Evolutionary conservation across 2,797 vertebrate species (phyloP), one percentile per base, ranked within the genome.

Genomic region (Chiroxiphia lanceolata): DNA sequence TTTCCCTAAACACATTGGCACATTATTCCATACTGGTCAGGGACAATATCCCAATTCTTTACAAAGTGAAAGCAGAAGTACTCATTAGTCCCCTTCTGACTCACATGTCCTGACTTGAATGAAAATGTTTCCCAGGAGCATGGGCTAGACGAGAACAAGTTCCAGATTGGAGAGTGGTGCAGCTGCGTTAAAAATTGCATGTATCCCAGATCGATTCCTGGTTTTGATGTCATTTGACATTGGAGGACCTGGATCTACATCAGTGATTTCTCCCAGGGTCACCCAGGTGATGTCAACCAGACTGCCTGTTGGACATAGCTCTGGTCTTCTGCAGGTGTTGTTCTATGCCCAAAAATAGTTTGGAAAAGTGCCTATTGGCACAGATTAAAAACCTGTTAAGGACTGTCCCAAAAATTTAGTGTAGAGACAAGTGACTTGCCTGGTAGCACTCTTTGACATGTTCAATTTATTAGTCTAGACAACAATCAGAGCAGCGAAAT

Each of bases 221-320:
- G 4, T 16, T 65, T 42, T 69, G 42, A 50, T 29, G 45, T 2
- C 3, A 2, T 3, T 9, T 38, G 42, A 64, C 1, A 1, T 27
- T 11, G 33, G 16, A 60, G 11, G 15, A 56, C 16, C 13, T 60
- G 8, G 16, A 21, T 4, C 15, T 31, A 19, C 3, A 11, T 15
- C 22, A 21, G 16, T 26, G 26, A 60, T 26, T 33, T 67, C 14
- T 79, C 3, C 3, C 19, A 50, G 14, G 1, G 1, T 61, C 33
- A 61, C 13, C 14, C 6, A 45, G 10, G 50, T 17, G 17, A 40
- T 31, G 12, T 8, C 23, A 71, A 56, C 53, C 47, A 83, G 48
- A 44, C 11, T 53, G 8, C 17, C 4, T 60, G 3, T 23, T 87
- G 27, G 26, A 87, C 34, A 4, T 34, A 38, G 3, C 21, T 71